Evolutionary conservation across 2,797 vertebrate genomes (phyloP).

Genomic region (Mormyrus hasselquistii): DNA sequence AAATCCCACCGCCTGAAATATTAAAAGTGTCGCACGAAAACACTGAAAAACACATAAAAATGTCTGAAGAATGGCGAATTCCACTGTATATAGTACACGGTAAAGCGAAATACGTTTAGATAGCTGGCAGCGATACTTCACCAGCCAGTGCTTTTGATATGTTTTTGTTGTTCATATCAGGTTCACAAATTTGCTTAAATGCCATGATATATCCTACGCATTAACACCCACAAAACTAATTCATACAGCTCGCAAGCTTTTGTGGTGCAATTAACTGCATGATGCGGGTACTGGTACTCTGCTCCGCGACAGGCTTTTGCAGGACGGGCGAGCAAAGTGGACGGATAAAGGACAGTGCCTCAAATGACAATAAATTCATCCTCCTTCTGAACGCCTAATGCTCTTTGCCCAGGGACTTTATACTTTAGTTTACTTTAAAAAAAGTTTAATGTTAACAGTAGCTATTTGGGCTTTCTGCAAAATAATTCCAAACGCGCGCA

Average conservation of each 20-base stretch:
- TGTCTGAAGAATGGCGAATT: not conserved
- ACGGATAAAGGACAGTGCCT: not conserved
- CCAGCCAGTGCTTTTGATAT: not conserved
- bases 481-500: not conserved
- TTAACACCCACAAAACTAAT: not conserved
- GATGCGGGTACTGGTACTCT: not conserved
- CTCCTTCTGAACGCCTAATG: not conserved
- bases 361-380: not conserved
- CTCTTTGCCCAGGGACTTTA: not conserved
- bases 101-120: not conserved
- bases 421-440: not conserved
- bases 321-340: not conserved
- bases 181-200: not conserved
- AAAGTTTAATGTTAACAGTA: not conserved
- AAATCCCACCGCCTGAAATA: not conserved
- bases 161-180: not conserved
- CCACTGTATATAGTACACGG: not conserved
- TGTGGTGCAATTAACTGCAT: not conserved
- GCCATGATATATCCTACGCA: not conserved
- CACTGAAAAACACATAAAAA: not conserved
- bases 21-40: not conserved
- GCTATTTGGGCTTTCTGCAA: not conserved
- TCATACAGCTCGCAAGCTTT: not conserved
- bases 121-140: not conserved
- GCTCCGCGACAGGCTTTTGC: not conserved